Percentiles rank a stretch among this genome's conserved stretches.
These are phyloP conservation scores for Ethmia dodecea DNA, from an alignment of 2,888 invertebrate species.

Conservation along the genomic window DNA sequence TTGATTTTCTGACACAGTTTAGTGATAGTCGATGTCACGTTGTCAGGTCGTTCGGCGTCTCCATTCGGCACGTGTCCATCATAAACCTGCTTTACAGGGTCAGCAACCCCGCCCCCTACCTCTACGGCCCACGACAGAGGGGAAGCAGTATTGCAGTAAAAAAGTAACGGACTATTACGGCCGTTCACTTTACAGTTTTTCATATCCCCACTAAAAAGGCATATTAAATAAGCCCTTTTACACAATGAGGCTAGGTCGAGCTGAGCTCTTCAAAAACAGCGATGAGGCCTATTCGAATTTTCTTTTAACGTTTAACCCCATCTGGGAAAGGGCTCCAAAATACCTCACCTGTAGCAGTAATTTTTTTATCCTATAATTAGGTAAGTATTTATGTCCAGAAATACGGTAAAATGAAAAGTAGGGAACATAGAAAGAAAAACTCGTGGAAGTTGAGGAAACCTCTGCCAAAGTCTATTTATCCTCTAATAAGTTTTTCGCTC, in stretches of 20 bases:
- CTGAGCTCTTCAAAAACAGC: no score
- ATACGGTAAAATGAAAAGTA: no score
- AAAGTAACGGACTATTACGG: slow-evolving; percentile 6
- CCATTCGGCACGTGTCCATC: slow-evolving; percentile 61
- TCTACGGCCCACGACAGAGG: slow-evolving; percentile 3
- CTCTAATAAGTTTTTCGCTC: slow-evolving; percentile 31
- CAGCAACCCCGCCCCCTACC: slow-evolving; percentile 41
- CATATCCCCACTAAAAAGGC: not conserved
- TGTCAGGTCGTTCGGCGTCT: slow-evolving; percentile 32
- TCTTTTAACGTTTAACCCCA: no score
- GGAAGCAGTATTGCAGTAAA: slow-evolving; percentile 41
- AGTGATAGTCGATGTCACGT: slow-evolving; percentile 39
- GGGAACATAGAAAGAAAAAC: no score
- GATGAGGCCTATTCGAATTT: no score
- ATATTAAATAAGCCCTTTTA: not conserved
- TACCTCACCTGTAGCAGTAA: no score
- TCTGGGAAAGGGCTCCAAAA: no score
- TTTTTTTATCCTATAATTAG: no score
- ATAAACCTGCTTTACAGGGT: slow-evolving; percentile 66
- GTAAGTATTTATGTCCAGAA: no score
- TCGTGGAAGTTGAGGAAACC: no score
- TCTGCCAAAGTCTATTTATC: not conserved
- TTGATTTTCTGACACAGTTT: not conserved
- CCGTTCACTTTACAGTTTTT: slow-evolving; percentile 8
- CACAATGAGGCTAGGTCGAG: no score